Percentiles rank a stretch among this genome's conserved stretches.
Evolutionary conservation across 2,113 vertebrate species (phyloP).

Genomic region (Argyrosomus japonicus): DNA sequence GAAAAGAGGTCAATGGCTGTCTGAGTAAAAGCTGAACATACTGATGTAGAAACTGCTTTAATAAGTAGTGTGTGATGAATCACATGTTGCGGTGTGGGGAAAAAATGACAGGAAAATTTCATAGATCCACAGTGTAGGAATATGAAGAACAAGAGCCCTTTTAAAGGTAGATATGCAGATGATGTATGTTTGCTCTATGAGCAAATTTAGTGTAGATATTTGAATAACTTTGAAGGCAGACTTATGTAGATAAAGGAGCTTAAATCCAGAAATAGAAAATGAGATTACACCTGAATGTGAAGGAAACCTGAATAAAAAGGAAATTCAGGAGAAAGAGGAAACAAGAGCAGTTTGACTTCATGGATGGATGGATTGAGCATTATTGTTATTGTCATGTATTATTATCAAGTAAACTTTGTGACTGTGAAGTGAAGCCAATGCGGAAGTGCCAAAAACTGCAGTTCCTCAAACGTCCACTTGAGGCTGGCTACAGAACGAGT

Average conservation of each 20-base stretch:
- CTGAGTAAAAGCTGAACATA: background rate
- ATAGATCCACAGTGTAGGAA: background rate
- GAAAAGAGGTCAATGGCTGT: background rate
- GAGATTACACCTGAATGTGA: constrained; percentile 23
- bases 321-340: constrained; percentile 1
- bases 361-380: constrained; percentile 18
- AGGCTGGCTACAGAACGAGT: no score
- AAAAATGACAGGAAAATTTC: background rate
- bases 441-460: no score
- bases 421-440: no score
- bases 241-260: constrained; percentile 47
- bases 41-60: background rate
- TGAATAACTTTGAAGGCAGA: constrained; percentile 42
- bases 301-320: background rate
- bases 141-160: background rate
- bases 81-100: background rate
- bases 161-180: constrained; percentile 13
- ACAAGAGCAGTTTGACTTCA: background rate
- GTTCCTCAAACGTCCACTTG: no score
- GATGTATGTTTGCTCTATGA: background rate
- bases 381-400: no score
- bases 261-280: constrained; percentile 38
- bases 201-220: constrained; percentile 21
- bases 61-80: background rate
- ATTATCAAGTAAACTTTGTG: no score